Conservation (phyloP, 2,888 invertebrate species). For the Perithous albicinctus region DNA sequence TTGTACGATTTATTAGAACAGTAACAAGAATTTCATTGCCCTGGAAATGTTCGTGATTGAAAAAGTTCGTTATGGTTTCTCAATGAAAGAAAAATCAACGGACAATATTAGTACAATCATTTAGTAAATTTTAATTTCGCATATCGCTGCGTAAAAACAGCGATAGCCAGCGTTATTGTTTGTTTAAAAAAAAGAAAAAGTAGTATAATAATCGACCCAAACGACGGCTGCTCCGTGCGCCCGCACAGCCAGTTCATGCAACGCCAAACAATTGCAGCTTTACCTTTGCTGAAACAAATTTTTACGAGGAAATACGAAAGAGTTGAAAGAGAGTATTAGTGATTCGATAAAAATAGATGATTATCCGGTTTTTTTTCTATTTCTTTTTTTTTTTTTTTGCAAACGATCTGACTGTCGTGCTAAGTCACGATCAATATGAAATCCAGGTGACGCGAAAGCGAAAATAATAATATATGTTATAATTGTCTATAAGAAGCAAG, state of each 20-base stretch:
- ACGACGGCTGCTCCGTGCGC: slow-evolving; percentile 82
- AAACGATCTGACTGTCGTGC: slow-evolving; percentile 28
- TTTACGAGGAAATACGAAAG: slow-evolving; percentile 61
- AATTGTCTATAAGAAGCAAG: slow-evolving; percentile 78
- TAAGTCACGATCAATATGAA: slow-evolving; percentile 36
- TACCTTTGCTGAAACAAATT: slow-evolving; percentile 82
- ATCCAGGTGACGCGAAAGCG: slow-evolving; percentile 57
- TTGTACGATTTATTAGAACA: slow-evolving; percentile 54
- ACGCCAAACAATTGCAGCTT: slow-evolving; percentile 83
- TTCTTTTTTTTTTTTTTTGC: background rate
- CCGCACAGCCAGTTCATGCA: slow-evolving; percentile 84
- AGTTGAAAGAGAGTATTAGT: slow-evolving; percentile 76
- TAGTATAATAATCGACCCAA: slow-evolving; percentile 50
- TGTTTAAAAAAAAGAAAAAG: slow-evolving; percentile 18
- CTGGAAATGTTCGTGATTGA: slow-evolving; percentile 49
- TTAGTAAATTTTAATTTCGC: slow-evolving; percentile 42
- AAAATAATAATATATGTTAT: slow-evolving; percentile 65
- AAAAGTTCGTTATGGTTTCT: slow-evolving; percentile 39
- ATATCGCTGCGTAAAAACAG: slow-evolving; percentile 21
- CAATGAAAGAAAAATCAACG: slow-evolving; percentile 56
- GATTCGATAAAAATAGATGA: slow-evolving; percentile 66
- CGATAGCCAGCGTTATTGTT: slow-evolving; percentile 24
- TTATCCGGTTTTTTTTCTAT: slow-evolving; percentile 24
- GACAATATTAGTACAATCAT: slow-evolving; percentile 53
- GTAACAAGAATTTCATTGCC: slow-evolving; percentile 59